Base-by-base conservation (phyloP, 1,140 invertebrate genomes). In the Camponotus pennsylvanicus region DNA sequence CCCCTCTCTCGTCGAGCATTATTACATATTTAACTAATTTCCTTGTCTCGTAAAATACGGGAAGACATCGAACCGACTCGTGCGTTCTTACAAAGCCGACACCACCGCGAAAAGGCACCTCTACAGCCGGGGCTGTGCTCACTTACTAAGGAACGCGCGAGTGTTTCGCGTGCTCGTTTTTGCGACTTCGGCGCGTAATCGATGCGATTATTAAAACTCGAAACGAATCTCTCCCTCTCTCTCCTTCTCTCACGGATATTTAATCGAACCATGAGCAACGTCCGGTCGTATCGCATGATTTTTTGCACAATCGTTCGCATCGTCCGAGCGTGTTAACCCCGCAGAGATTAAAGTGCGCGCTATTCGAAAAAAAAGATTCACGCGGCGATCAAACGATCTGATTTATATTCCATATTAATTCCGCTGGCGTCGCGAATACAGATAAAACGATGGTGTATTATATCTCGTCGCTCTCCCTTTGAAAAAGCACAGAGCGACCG, bases 1-100 rank as follows among this genome's bases (percentile, higher is more conserved):
- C 18, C 27, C 80, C 90, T 87, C 91, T 90, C 90, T 90, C 90
- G 89, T 89, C 49, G 91, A 85, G 92, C 88, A 89, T 92, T 94
- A 94, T 93, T 94, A 94, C 91, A 91, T 91, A 94, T 94, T 94
- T 93, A 94, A 93, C 92, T 93, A 94, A 94, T 94, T 94, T 93
- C 91, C 92, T 91, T 94, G 93, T 93, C 93, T 94, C 93, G 90
- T 93, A 94, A 94, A 93, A 85, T 91, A 91, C 78, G 73, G 77
- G 89, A 92, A 91, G 89, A 92, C 88, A 27, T 27, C 70, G 85
- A 11, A 40, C 49, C 37, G 15, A 71, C 45, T 80, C 79, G 49
- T 40, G 42, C 59, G 69, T 71, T 85, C 80, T 84, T 63, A 42
- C 79, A 86, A 90, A 91, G 86, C 63, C 79, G 45, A 52, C 55